A percentile compares a stretch with the other conserved stretches of the same genome.
Evolutionary conservation across 2,113 vertebrate species (phyloP).

Genomic region (Cyprinodon tularosa): DNA sequence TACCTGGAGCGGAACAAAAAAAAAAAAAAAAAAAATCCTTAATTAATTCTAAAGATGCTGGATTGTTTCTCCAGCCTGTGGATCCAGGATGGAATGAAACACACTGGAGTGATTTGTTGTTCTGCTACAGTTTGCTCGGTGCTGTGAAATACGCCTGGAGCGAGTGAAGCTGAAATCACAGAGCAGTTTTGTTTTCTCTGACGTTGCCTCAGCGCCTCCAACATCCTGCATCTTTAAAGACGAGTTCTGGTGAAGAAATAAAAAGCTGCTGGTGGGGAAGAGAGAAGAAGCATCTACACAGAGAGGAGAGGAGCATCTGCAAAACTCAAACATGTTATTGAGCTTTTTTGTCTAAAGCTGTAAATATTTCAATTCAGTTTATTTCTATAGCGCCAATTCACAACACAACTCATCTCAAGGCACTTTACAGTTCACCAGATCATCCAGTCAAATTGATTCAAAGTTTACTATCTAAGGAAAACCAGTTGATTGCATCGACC

Average conservation of each 20-base stretch:
- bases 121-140: constrained; percentile 40
- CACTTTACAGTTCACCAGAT: too few relatives aligned
- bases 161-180: constrained; percentile 71
- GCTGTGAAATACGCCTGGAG: constrained; percentile 62
- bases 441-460: too few relatives aligned
- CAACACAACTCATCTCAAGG: too few relatives aligned
- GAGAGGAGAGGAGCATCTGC: neutral
- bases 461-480: too few relatives aligned
- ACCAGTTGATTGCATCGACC: too few relatives aligned
- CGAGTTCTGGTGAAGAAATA: constrained; percentile 8
- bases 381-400: too few relatives aligned
- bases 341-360: neutral
- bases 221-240: constrained; percentile 41
- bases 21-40: too few relatives aligned
- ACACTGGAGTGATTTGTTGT: constrained; percentile 46
- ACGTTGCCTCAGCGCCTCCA: constrained; percentile 38
- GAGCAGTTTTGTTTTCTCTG: constrained; percentile 68
- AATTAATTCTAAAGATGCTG: neutral
- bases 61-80: neutral
- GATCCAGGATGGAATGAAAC: constrained; percentile 5
- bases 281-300: neutral
- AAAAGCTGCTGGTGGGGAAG: neutral
- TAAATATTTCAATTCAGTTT: neutral
- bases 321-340: neutral
- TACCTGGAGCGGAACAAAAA: too few relatives aligned